A percentile compares a stretch with the other conserved stretches of the same genome.
phyloP scores from a whole-genome alignment of 2,888 invertebrate species.

The Scaeva pyrastri region DNA sequence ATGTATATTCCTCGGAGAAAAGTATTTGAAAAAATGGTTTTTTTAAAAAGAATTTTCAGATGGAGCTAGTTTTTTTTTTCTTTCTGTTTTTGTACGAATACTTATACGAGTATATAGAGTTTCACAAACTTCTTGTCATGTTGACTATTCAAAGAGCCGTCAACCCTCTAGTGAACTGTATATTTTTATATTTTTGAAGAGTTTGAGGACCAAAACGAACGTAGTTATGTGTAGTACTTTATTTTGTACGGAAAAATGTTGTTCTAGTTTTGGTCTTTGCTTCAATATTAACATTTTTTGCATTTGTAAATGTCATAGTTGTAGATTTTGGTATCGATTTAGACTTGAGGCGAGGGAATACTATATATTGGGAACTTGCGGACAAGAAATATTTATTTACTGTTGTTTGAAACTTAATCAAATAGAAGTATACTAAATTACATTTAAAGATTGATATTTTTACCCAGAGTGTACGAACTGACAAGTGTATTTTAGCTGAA shows the following conservation, averaged over 20 bases:
- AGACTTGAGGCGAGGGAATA: background rate
- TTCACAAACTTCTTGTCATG: constrained; percentile 29
- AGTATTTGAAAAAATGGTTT: background rate
- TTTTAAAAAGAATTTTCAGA: background rate
- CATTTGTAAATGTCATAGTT: background rate
- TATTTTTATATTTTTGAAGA: background rate
- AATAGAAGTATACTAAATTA: background rate
- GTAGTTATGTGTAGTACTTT: background rate
- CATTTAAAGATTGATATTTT: too few relatives aligned
- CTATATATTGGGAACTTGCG: background rate
- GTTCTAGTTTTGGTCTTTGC: constrained; percentile 5
- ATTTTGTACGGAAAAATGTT: constrained; percentile 11
- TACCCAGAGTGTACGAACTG: too few relatives aligned
- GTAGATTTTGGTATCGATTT: background rate
- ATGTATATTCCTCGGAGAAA: background rate
- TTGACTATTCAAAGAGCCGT: constrained; percentile 31
- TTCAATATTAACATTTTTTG: constrained; percentile 18
- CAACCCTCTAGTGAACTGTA: constrained; percentile 16
- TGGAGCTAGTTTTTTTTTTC: constrained; percentile 15
- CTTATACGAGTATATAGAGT: background rate
- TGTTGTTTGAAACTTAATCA: background rate
- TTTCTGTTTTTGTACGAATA: too few relatives aligned
- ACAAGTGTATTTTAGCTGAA: too few relatives aligned
- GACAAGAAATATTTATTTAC: background rate
- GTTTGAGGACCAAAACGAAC: background rate